phyloP scores from a whole-genome alignment of 2,113 vertebrate genomes.

The Cavia porcellus region DNA sequence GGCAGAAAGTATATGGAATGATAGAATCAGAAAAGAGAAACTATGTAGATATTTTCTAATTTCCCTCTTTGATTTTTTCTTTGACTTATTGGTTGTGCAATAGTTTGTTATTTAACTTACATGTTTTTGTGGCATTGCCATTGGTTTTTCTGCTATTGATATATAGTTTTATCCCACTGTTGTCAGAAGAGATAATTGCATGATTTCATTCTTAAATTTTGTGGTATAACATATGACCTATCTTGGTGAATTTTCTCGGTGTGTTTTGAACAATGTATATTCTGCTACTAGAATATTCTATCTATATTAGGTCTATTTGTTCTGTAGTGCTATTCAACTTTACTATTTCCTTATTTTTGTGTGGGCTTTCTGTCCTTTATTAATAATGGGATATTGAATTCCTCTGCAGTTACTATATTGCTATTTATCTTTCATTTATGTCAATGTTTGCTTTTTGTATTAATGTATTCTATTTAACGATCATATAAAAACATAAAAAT shows the following conservation, averaged over 20 bases:
- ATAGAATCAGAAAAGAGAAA: neutral
- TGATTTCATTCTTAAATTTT: neutral
- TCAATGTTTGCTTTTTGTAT: neutral
- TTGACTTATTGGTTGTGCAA: too few species aligned
- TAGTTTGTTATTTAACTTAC: neutral
- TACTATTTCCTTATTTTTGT: neutral
- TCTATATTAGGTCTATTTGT: neutral
- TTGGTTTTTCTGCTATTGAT: neutral
- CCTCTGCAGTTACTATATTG: neutral
- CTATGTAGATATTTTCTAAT: neutral
- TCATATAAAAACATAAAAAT: neutral
- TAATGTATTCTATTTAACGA: neutral
- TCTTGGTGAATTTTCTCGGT: neutral
- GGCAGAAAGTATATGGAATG: constrained; percentile 11
- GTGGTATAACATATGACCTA: neutral
- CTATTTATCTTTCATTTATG: neutral
- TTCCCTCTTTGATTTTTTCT: neutral
- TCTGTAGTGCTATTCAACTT: neutral
- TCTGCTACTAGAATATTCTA: neutral
- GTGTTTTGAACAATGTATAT: neutral
- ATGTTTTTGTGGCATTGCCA: neutral
- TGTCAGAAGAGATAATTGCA: neutral
- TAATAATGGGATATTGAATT: neutral
- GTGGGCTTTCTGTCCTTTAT: neutral
- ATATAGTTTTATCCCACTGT: neutral